Percentiles rank a stretch among this genome's conserved stretches.
phyloP scores from a whole-genome alignment of 2,888 invertebrate species.

The Syrphus vitripennis region DNA sequence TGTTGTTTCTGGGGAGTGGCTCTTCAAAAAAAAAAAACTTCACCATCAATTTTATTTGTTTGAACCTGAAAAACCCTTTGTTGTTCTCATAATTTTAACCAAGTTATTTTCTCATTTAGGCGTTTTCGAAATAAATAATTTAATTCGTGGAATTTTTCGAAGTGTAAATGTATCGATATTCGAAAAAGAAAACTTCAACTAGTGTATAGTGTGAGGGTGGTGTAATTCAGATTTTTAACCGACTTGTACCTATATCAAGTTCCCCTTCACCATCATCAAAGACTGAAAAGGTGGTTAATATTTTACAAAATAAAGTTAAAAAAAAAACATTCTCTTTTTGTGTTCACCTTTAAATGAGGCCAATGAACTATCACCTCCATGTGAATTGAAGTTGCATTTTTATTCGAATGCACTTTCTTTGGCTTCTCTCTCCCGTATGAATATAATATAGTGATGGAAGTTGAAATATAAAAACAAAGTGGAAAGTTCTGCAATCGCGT shows the following conservation, averaged over 20 bases:
- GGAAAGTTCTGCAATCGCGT: slow-evolving; percentile 64
- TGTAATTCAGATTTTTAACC: neutral
- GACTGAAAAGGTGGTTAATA: slow-evolving; percentile 36
- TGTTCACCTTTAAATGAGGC: slow-evolving; percentile 51
- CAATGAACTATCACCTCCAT: slow-evolving; percentile 53
- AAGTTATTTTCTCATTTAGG: slow-evolving; percentile 41
- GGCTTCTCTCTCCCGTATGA: slow-evolving; percentile 60
- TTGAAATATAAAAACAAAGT: slow-evolving; percentile 25
- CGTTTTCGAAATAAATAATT: slow-evolving; percentile 33
- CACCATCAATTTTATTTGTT: neutral
- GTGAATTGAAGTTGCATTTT: slow-evolving; percentile 41
- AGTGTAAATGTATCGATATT: slow-evolving; percentile 27
- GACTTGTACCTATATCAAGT: slow-evolving; percentile 5
- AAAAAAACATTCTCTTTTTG: slow-evolving; percentile 17
- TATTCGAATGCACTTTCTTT: slow-evolving; percentile 61
- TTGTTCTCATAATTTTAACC: neutral
- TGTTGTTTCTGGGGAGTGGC: slow-evolving; percentile 62
- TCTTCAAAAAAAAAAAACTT: slow-evolving; percentile 42
- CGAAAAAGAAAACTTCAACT: slow-evolving; percentile 40
- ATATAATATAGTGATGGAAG: neutral
- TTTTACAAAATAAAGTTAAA: neutral
- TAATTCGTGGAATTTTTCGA: slow-evolving; percentile 11
- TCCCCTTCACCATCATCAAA: slow-evolving; percentile 14
- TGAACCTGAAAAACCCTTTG: slow-evolving; percentile 34
- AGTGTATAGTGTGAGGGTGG: slow-evolving; percentile 33